These are phyloP conservation scores for Augochlorella aurata DNA, from an alignment of 2,888 invertebrate genomes.

Conservation along the genomic window DNA sequence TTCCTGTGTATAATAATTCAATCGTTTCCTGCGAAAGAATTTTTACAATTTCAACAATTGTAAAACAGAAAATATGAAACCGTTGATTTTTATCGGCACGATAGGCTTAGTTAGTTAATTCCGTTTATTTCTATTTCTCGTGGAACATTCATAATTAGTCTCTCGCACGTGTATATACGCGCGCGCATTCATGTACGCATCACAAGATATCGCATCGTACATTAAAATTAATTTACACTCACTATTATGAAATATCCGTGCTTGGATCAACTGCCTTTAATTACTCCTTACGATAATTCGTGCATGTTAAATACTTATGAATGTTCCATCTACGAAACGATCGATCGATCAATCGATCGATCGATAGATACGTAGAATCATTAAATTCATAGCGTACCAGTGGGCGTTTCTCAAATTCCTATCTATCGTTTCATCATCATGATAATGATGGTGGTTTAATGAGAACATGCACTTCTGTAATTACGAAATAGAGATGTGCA, in stretches of 20 bases:
- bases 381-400: background rate
- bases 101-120: too few species aligned
- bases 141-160: background rate
- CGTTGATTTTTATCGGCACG: background rate
- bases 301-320: slow-evolving; percentile 8
- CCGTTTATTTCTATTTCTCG: background rate
- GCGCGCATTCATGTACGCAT: background rate
- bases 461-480: slow-evolving; percentile 10
- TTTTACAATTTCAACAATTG: background rate
- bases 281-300: slow-evolving; percentile 32
- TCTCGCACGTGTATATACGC: background rate
- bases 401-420: slow-evolving; percentile 12
- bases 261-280: slow-evolving; percentile 27
- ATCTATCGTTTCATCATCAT: slow-evolving; percentile 21
- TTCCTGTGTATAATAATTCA: too few species aligned
- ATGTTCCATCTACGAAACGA: background rate
- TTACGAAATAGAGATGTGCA: slow-evolving; percentile 16
- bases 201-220: background rate
- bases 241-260: slow-evolving; percentile 7
- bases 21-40: too few species aligned
- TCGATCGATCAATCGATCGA: slow-evolving; percentile 31
- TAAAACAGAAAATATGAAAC: background rate
- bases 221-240: slow-evolving; percentile 39
- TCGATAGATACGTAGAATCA: slow-evolving; percentile 21
- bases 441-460: slow-evolving; percentile 29